These are phyloP conservation scores for Heteromurus nitidus DNA, from an alignment of 2,888 invertebrate species.

Conservation along the genomic window DNA sequence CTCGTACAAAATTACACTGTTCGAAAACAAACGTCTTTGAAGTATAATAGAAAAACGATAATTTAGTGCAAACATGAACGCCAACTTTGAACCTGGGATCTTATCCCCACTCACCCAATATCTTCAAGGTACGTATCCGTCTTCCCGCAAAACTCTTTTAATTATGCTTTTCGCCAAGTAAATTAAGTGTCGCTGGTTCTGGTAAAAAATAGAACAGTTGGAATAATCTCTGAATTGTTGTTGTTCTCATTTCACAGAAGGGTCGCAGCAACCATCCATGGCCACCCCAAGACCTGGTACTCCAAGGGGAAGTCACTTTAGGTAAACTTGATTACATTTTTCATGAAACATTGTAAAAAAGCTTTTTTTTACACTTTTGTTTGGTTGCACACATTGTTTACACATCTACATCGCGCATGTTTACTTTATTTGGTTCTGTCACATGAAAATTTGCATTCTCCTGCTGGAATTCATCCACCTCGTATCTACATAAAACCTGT, in stretches of 20 bases:
- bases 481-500: not conserved
- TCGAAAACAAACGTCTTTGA: not conserved
- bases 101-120: conserved; percentile 48
- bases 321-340: no score
- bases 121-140: not conserved
- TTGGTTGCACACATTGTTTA: no score
- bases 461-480: not conserved
- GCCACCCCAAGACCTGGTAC: conserved; percentile 58
- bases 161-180: not conserved
- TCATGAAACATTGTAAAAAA: not conserved
- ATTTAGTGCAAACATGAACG: conserved; percentile 38
- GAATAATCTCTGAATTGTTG: conserved; percentile 7
- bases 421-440: not conserved
- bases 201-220: not conserved
- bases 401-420: not conserved
- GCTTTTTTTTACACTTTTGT: not conserved
- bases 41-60: not conserved
- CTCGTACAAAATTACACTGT: not conserved
- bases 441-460: not conserved
- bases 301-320: conserved; percentile 56
- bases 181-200: not conserved
- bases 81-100: conserved; percentile 38
- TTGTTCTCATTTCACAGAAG: not conserved
- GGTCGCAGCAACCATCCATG: conserved; percentile 32
- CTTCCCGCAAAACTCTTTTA: not conserved